Evolutionary conservation across 2,797 vertebrate genomes (phyloP).

Genomic region (Melanotaenia pygmaea): DNA sequence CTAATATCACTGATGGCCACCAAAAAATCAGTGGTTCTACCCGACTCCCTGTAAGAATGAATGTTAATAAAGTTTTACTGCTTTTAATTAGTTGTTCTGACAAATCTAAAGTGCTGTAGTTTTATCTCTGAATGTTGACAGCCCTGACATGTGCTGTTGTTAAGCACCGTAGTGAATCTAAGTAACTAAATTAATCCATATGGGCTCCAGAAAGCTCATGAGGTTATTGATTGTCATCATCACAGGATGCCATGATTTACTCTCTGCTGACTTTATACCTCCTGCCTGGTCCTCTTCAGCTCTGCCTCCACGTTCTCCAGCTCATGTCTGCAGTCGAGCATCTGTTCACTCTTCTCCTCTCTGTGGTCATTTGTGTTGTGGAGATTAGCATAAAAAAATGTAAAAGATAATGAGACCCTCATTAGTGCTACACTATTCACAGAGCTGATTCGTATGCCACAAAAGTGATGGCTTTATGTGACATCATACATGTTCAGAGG

Average conservation of each 20-base stretch:
- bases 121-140: too few species aligned
- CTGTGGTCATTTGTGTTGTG: conserved; percentile 66
- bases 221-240: neutral
- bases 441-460: neutral
- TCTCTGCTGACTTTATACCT: conserved; percentile 79
- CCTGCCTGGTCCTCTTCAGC: conserved; percentile 90
- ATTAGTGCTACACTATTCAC: neutral
- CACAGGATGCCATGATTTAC: conserved; percentile 14
- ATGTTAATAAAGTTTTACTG: too few species aligned
- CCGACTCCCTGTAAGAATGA: neutral
- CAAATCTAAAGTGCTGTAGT: too few species aligned
- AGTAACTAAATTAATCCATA: too few species aligned
- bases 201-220: too few species aligned
- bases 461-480: too few species aligned
- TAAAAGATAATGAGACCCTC: neutral
- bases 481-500: conserved; percentile 35
- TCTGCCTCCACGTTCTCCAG: conserved; percentile 89
- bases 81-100: too few species aligned
- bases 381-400: neutral
- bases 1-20: neutral
- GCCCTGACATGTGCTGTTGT: too few species aligned
- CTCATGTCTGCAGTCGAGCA: conserved; percentile 92
- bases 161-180: too few species aligned
- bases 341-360: conserved; percentile 95
- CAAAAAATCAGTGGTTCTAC: neutral